Conservation (phyloP, 2,888 invertebrate species). For the Cecidostiba fungosa region DNA sequence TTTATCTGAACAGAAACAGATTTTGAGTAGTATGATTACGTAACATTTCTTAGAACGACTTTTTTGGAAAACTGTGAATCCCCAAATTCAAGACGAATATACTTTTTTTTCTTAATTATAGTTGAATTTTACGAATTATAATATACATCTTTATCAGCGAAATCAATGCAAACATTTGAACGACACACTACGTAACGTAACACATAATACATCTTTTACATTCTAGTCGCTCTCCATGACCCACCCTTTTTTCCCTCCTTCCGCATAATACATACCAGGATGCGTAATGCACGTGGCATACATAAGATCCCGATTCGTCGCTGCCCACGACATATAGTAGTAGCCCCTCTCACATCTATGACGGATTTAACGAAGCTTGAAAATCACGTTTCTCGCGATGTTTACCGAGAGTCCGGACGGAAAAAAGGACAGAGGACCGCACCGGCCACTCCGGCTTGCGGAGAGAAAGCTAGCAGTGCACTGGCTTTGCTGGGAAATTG, state of each 20-base stretch:
- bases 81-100: too few species aligned
- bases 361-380: conserved; percentile 69
- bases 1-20: too few species aligned
- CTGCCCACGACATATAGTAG: conserved; percentile 48
- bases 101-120: too few species aligned
- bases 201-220: neutral
- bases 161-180: too few species aligned
- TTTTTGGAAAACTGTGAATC: too few species aligned
- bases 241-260: neutral
- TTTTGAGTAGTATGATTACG: too few species aligned
- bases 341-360: conserved; percentile 60
- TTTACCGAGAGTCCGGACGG: conserved; percentile 63
- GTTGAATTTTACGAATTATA: too few species aligned
- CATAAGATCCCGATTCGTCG: neutral
- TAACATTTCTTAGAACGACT: too few species aligned
- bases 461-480: conserved; percentile 6
- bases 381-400: conserved; percentile 67
- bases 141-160: too few species aligned
- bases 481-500: conserved; percentile 60
- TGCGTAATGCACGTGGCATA: neutral
- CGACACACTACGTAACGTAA: neutral
- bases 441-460: neutral
- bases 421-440: neutral
- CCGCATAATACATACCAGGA: neutral
- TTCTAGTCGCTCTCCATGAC: neutral